phyloP scores from a whole-genome alignment of 2,113 vertebrate genomes.

The Poeciliopsis occidentalis region DNA sequence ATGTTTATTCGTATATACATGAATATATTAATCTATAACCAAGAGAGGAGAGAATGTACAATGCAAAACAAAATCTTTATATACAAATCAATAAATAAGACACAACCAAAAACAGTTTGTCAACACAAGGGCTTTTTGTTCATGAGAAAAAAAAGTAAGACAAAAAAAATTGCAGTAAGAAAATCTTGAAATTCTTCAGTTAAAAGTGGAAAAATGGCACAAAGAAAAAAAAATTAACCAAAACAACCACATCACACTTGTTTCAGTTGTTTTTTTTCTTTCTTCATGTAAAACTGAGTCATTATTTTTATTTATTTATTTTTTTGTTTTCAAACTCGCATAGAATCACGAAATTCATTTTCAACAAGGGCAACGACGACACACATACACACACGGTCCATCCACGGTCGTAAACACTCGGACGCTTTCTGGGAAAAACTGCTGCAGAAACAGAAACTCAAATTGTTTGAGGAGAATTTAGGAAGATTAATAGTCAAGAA shows the following conservation, averaged over 20 bases:
- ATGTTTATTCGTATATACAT: conserved; percentile 83
- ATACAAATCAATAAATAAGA: conserved; percentile 83
- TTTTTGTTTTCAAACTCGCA: conserved; percentile 43
- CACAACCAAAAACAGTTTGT: conserved; percentile 59
- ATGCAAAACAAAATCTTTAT: conserved; percentile 76
- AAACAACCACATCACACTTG: conserved; percentile 46
- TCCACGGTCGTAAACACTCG: not conserved
- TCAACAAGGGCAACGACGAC: conserved; percentile 57
- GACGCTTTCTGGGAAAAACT: conserved; percentile 3
- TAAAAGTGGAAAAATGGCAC: conserved; percentile 70
- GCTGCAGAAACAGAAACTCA: conserved; percentile 28
- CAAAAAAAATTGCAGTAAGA: conserved; percentile 62
- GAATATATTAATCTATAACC: conserved; percentile 83
- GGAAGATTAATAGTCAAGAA: not conserved
- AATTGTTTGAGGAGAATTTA: too few relatives aligned
- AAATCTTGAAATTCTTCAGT: conserved; percentile 61
- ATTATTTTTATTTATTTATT: conserved; percentile 51
- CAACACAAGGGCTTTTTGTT: conserved; percentile 52
- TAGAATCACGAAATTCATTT: conserved; percentile 56
- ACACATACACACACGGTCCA: conserved; percentile 39
- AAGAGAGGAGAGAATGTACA: conserved; percentile 80
- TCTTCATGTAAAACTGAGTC: conserved; percentile 49
- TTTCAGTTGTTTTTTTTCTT: conserved; percentile 38
- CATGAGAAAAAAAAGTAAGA: conserved; percentile 48
- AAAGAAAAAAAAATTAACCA: conserved; percentile 24